These are phyloP conservation scores for Sycophila sp. DNA, from an alignment of 1,140 invertebrate genomes.

Conservation along the genomic window DNA sequence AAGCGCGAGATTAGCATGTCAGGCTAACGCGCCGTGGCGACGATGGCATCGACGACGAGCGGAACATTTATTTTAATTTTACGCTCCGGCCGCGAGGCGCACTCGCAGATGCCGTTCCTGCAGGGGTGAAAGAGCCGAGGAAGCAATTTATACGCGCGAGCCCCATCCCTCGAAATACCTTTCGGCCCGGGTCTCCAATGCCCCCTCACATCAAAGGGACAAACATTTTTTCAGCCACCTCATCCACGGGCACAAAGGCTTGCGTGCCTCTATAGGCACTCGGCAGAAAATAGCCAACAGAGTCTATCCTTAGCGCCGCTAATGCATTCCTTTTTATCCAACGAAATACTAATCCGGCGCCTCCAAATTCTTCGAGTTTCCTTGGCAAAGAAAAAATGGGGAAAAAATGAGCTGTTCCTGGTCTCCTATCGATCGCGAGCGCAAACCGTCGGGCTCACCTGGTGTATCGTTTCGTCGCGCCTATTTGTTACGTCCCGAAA, in stretches of 20 bases:
- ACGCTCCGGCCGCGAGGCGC: constrained; percentile 18
- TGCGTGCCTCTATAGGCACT: no score
- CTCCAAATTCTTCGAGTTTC: neutral
- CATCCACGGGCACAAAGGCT: constrained; percentile 3
- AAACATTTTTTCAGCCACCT: constrained; percentile 3
- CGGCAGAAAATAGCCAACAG: neutral
- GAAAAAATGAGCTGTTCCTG: no score
- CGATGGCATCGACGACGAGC: neutral
- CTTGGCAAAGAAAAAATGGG: no score
- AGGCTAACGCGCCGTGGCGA: constrained; percentile 23
- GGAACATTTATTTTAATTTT: constrained; percentile 36
- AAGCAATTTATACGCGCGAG: neutral
- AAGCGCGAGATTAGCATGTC: constrained; percentile 34
- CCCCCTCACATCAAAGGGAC: no score
- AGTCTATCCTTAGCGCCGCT: neutral
- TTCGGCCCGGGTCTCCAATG: no score
- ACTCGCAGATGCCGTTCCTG: neutral
- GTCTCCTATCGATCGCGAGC: constrained; percentile 56
- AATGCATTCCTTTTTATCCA: no score
- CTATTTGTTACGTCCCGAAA: constrained; percentile 45
- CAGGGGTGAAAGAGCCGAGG: neutral
- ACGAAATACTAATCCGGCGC: neutral
- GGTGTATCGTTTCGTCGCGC: constrained; percentile 49
- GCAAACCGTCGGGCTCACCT: constrained; percentile 53
- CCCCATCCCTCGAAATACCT: no score